Percentiles rank a stretch among this genome's conserved stretches.
Evolutionary conservation across 2,888 invertebrate species (phyloP).

Genomic region (Euplexia lucipara): DNA sequence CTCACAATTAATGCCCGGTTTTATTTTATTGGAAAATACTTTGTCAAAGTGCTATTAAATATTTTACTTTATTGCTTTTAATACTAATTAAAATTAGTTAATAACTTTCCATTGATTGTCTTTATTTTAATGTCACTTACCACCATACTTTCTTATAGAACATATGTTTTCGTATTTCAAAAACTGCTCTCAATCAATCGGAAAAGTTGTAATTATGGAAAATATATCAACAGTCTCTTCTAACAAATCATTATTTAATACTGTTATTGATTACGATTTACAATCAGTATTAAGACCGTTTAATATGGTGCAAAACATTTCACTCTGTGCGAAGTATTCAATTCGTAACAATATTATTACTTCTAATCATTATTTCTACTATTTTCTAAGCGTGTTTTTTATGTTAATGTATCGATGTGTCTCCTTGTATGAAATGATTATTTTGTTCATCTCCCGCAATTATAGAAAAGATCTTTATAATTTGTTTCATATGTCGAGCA

Average conservation of each 20-base stretch:
- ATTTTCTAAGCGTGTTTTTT: neutral
- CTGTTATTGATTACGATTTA: constrained; percentile 5
- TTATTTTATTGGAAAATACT: no score
- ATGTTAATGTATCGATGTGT: neutral
- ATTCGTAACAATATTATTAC: constrained; percentile 10
- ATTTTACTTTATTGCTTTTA: no score
- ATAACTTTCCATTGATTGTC: no score
- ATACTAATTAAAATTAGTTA: no score
- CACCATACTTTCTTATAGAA: no score
- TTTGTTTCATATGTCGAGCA: neutral
- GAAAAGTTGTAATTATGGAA: neutral
- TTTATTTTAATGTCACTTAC: no score
- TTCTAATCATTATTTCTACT: constrained; percentile 4
- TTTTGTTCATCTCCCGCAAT: no score
- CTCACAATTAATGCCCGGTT: no score
- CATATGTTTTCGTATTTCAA: constrained; percentile 11
- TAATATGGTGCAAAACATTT: constrained; percentile 16
- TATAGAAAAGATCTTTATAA: no score
- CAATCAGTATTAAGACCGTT: constrained; percentile 11
- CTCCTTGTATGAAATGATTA: neutral
- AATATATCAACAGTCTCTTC: neutral
- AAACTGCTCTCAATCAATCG: neutral
- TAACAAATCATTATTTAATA: no score
- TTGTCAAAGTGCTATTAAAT: no score
- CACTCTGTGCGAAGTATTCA: constrained; percentile 19